Evolutionary conservation across 1,140 invertebrate species (phyloP).

Genomic region (Ptiloglossa arizonensis): DNA sequence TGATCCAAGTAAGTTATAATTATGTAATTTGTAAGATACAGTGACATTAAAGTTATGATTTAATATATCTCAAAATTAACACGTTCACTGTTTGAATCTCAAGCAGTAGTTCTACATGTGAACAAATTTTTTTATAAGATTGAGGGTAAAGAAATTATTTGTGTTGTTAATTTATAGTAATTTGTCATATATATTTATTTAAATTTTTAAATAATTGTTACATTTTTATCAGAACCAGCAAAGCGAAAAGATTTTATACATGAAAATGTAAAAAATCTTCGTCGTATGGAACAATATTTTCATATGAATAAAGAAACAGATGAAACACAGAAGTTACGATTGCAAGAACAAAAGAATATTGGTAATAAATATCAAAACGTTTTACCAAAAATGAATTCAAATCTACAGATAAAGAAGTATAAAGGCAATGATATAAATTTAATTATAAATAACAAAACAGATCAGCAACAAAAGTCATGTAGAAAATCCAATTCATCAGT

Average conservation of each 20-base stretch:
- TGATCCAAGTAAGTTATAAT: constrained; percentile 72
- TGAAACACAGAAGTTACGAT: constrained; percentile 60
- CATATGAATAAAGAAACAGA: constrained; percentile 64
- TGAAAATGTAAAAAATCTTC: constrained; percentile 78
- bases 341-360: constrained; percentile 49
- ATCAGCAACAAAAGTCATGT: constrained; percentile 21
- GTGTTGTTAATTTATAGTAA: too few species aligned
- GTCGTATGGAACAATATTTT: constrained; percentile 73
- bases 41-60: too few species aligned
- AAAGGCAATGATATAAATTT: constrained; percentile 13
- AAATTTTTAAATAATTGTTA: neutral
- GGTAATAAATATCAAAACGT: constrained; percentile 64
- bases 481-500: constrained; percentile 44
- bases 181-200: neutral
- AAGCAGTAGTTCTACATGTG: too few species aligned
- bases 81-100: too few species aligned
- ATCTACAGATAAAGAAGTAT: constrained; percentile 40
- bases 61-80: too few species aligned
- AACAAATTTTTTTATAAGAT: too few species aligned
- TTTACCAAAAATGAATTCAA: constrained; percentile 54
- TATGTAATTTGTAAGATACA: too few species aligned
- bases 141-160: too few species aligned
- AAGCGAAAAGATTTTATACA: constrained; percentile 78
- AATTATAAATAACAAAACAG: constrained; percentile 24
- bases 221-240: constrained; percentile 66